Conservation (phyloP, 1,140 invertebrate genomes). For the Macrobrachium rosenbergii region DNA sequence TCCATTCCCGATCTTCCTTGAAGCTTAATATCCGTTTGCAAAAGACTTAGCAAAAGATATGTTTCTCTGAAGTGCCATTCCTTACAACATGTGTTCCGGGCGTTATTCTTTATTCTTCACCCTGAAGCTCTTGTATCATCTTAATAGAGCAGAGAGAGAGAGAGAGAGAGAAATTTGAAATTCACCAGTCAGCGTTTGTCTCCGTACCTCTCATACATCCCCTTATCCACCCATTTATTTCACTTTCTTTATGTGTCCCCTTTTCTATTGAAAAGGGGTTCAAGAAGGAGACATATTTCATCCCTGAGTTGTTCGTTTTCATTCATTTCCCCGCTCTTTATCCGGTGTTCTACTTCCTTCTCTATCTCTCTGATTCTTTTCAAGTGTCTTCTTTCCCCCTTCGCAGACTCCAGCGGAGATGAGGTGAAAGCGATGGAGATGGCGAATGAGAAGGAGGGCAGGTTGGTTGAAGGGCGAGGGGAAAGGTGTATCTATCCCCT, state of each 20-base stretch:
- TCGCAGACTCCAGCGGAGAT: background rate
- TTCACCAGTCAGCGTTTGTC: slow-evolving; percentile 5
- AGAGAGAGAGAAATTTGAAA: slow-evolving; percentile 36
- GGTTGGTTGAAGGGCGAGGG: too few species aligned
- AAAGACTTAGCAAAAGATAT: too few species aligned
- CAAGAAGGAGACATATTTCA: background rate
- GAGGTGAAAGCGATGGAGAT: background rate
- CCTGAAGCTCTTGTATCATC: too few species aligned
- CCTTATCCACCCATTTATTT: slow-evolving; percentile 2
- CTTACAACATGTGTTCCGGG: too few species aligned
- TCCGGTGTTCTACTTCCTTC: background rate
- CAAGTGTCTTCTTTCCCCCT: background rate
- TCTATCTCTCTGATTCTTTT: background rate
- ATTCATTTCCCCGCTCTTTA: background rate
- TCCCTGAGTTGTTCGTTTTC: background rate
- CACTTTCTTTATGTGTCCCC: background rate
- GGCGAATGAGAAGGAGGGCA: background rate
- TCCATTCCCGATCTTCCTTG: too few species aligned
- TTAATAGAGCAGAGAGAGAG: too few species aligned
- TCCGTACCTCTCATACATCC: background rate
- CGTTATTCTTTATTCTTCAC: too few species aligned
- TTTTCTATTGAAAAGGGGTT: background rate
- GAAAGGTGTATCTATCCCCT: background rate
- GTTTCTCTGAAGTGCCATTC: too few species aligned
- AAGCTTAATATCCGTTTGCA: too few species aligned